Evolutionary conservation across 1,140 invertebrate genomes (phyloP), one percentile per base, ranked within the genome.

Genomic region (Drosophila pruinosa): DNA sequence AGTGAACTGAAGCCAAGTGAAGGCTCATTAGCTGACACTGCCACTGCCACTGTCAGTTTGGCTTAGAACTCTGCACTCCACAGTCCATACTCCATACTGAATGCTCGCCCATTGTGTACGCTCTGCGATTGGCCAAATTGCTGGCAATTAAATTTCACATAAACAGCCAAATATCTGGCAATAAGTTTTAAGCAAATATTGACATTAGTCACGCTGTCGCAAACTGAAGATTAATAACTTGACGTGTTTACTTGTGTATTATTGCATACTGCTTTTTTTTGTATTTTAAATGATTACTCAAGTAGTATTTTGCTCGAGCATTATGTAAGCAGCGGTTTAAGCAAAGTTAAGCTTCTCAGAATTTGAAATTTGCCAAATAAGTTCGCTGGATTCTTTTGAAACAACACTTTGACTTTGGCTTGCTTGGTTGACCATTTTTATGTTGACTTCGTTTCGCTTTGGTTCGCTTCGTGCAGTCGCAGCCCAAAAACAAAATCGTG

Each of bases 401-500:
- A 69, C 53, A 67, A 48, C 39, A 41, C 64, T 72, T 65, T 41
- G 63, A 56, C 65, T 69, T 61, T 15, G n/a, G 38, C 58, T 67
- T 47, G 59, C 43, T 31, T 50, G 38, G 39, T 56, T 65, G 68
- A 64, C 67, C 56, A 47, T 64, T 65, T 59, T 61, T 36, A 1
- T 43, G 28, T 50, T 50, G 10, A 31, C n/a, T 67, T 38, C 17
- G 45, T 48, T 72, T 72, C 54, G 62, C 64, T 72, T 58, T 47
- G 56, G 24, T 56, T 50, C 34, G 28, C 7, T 41, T 68, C 53
- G 75, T 65, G 58, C 69, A 67, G 67, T 39, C 77, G 69, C 64
- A 78, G 65, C 70, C 79, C 62, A 86, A 77, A 70, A 74, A 78
- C 86, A 69, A 78, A 88, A 72, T 88, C 83, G 82, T 88, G 83